These are phyloP conservation scores for Distichodus sexfasciatus DNA, from an alignment of 2,797 vertebrate species.

Conservation along the genomic window DNA sequence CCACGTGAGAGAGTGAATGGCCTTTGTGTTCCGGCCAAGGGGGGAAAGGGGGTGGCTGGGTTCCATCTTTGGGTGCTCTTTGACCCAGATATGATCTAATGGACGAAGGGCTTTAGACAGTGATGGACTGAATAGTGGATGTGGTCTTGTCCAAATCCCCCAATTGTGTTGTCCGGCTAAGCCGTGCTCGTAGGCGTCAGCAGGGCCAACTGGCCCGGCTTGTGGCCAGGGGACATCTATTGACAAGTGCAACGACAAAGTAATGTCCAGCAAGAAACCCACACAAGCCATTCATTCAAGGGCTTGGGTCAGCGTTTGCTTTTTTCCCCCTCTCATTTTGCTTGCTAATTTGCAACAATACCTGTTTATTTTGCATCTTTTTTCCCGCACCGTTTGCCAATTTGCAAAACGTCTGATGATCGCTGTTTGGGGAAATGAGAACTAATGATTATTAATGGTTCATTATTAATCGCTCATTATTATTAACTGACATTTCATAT, in stretches of 20 bases:
- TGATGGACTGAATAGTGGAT: slow-evolving; percentile 58
- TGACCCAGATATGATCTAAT: slow-evolving; percentile 84
- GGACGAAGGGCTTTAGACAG: slow-evolving; percentile 66
- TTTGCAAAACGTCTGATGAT: background rate
- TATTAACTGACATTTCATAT: slow-evolving; percentile 26
- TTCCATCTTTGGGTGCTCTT: slow-evolving; percentile 74
- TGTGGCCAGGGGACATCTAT: slow-evolving; percentile 19
- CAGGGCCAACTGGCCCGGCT: slow-evolving; percentile 9
- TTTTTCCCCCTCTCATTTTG: slow-evolving; percentile 10
- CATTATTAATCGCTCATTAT: too few species aligned
- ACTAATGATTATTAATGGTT: slow-evolving; percentile 7
- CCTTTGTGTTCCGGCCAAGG: slow-evolving; percentile 66
- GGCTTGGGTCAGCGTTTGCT: slow-evolving; percentile 2
- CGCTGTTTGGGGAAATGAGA: slow-evolving; percentile 3
- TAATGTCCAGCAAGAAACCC: slow-evolving; percentile 31
- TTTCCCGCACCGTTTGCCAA: background rate
- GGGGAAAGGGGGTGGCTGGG: too few species aligned
- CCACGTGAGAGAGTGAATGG: slow-evolving; percentile 57
- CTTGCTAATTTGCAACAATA: background rate
- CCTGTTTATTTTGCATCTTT: background rate
- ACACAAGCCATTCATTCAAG: slow-evolving; percentile 29
- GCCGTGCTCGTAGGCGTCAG: slow-evolving; percentile 34
- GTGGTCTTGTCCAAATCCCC: slow-evolving; percentile 54
- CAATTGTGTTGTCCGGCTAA: slow-evolving; percentile 51
- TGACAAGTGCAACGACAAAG: slow-evolving; percentile 37